Evolutionary conservation across 2,797 vertebrate genomes (phyloP).

Genomic region (Manis pentadactyla): DNA sequence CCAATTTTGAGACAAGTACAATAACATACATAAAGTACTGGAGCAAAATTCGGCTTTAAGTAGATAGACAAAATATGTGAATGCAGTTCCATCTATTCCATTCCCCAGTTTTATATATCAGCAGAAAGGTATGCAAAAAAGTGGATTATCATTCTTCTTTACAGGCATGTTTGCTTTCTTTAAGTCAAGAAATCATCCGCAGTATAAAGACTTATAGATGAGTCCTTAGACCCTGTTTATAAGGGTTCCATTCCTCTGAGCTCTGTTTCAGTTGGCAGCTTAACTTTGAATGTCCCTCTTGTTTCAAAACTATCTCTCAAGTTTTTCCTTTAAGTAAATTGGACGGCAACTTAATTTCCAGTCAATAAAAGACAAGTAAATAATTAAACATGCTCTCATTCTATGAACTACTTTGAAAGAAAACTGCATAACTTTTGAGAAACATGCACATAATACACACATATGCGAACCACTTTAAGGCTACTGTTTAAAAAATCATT

Average conservation of each 20-base stretch:
- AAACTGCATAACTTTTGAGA: conserved; percentile 35
- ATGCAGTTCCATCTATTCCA: not conserved
- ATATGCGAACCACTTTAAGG: not conserved
- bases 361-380: not conserved
- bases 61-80: not conserved
- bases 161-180: not conserved
- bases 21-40: not conserved
- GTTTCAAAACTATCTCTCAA: not conserved
- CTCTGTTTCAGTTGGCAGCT: not conserved
- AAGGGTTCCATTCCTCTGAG: not conserved
- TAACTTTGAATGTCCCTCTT: not conserved
- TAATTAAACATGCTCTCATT: not conserved
- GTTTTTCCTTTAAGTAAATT: conserved; percentile 8
- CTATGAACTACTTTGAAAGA: not conserved
- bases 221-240: not conserved
- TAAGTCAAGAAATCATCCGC: not conserved
- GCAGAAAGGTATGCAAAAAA: not conserved
- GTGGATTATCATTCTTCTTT: not conserved
- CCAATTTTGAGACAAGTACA: not conserved
- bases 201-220: not conserved
- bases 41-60: not conserved
- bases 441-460: not conserved
- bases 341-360: not conserved
- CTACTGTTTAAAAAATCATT: not conserved
- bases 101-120: not conserved